Percentiles rank a stretch among this genome's conserved stretches.
phyloP scores from a whole-genome alignment of 1,140 invertebrate genomes.

The Rhizoglyphus robini region DNA sequence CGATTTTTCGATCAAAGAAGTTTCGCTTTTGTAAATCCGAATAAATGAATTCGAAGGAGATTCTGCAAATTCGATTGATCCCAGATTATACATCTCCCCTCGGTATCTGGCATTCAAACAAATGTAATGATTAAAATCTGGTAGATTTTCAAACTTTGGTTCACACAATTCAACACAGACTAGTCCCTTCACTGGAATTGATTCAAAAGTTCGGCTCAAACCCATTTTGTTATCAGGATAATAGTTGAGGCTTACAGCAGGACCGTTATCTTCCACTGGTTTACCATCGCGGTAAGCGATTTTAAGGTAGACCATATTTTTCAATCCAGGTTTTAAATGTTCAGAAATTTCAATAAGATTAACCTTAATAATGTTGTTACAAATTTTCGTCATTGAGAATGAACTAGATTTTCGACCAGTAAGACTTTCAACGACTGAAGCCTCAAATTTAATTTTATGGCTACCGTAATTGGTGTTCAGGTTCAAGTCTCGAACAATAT shows the following conservation, averaged over 20 bases:
- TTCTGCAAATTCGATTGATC: slow-evolving; percentile 50
- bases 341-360: slow-evolving; percentile 64
- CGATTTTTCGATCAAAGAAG: slow-evolving; percentile 31
- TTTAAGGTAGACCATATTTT: slow-evolving; percentile 61
- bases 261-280: slow-evolving; percentile 46
- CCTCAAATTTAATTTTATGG: slow-evolving; percentile 57
- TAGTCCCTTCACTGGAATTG: slow-evolving; percentile 52
- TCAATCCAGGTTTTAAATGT: slow-evolving; percentile 71
- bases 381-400: slow-evolving; percentile 52
- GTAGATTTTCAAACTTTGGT: neutral
- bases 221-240: slow-evolving; percentile 51
- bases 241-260: slow-evolving; percentile 48
- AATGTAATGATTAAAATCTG: slow-evolving; percentile 20
- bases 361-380: slow-evolving; percentile 66
- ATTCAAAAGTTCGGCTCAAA: slow-evolving; percentile 43
- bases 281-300: slow-evolving; percentile 56
- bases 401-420: slow-evolving; percentile 67
- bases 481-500: slow-evolving; percentile 26
- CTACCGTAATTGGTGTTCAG: slow-evolving; percentile 34
- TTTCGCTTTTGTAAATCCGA: no score
- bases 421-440: slow-evolving; percentile 59
- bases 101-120: slow-evolving; percentile 27
- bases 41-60: slow-evolving; percentile 58
- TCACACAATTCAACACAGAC: slow-evolving; percentile 42
- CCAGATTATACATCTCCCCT: slow-evolving; percentile 25